Conservation (phyloP, 2,888 invertebrate genomes). For the Caenorhabditis plicata region DNA sequence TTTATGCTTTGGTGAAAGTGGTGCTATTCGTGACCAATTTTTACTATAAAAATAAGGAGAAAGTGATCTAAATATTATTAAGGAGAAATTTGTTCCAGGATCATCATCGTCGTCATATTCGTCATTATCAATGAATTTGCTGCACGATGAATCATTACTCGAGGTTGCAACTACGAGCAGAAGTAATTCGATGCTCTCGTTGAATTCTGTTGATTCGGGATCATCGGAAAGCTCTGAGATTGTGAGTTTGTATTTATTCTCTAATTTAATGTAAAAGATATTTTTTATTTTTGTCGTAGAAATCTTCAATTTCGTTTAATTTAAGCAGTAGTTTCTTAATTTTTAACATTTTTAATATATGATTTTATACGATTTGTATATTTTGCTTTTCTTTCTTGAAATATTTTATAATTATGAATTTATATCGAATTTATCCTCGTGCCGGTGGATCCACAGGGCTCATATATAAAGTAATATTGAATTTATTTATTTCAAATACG, state of each 20-base stretch:
- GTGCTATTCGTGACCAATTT: no score
- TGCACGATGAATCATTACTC: constrained; percentile 35
- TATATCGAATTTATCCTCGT: no score
- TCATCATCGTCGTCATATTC: constrained; percentile 26
- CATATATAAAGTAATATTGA: no score
- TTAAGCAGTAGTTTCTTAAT: not conserved
- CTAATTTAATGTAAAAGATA: no score
- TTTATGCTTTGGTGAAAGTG: no score
- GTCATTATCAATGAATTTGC: constrained; percentile 23
- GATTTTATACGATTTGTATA: not conserved
- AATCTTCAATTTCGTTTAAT: not conserved
- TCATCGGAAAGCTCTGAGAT: constrained; percentile 36
- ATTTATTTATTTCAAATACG: no score
- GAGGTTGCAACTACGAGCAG: constrained; percentile 32
- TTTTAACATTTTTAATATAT: not conserved
- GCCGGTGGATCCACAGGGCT: no score
- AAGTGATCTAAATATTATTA: no score
- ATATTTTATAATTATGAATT: no score
- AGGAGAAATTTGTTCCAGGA: no score
- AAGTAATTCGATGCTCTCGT: constrained; percentile 49
- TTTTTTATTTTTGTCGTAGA: no score
- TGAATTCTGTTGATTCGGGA: constrained; percentile 50
- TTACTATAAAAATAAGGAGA: no score
- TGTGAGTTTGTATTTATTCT: constrained; percentile 5
- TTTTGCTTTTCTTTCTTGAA: constrained; percentile 38